These are phyloP conservation scores for Tolypeutes matacus DNA, from an alignment of 2,797 vertebrate genomes.

Conservation along the genomic window DNA sequence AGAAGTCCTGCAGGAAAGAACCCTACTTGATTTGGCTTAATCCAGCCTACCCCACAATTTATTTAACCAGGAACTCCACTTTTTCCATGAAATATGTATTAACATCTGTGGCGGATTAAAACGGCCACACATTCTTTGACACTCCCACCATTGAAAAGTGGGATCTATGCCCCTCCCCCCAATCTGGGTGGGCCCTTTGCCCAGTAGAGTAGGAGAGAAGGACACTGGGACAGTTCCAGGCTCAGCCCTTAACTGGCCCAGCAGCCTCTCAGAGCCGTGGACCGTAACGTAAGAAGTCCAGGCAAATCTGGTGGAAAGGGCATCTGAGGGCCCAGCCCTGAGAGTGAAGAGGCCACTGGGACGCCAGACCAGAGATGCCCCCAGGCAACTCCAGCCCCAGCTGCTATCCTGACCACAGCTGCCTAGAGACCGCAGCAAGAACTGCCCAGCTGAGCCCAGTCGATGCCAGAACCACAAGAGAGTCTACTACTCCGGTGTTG, in stretches of 20 bases:
- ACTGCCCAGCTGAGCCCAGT: background rate
- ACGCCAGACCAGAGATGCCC: background rate
- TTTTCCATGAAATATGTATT: background rate
- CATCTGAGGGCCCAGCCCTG: background rate
- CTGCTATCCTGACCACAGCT: background rate
- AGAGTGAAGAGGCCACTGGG: background rate
- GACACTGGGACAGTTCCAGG: background rate
- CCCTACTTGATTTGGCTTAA: background rate
- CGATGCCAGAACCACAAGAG: background rate
- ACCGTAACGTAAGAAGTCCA: background rate
- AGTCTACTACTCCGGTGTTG: background rate
- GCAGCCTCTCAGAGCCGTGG: background rate
- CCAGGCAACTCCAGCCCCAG: too few species aligned
- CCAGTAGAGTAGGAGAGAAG: too few species aligned
- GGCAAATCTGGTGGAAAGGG: background rate
- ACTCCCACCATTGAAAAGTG: background rate
- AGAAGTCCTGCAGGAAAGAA: background rate
- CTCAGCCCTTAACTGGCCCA: background rate
- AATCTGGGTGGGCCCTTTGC: background rate
- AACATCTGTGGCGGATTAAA: background rate
- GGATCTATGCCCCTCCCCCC: background rate
- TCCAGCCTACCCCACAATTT: background rate
- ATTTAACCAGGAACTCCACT: background rate
- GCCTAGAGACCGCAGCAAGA: rapidly evolving
- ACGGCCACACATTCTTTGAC: background rate